Evolutionary conservation across 2,888 invertebrate genomes (phyloP).

Genomic region (Ethmia dodecea): DNA sequence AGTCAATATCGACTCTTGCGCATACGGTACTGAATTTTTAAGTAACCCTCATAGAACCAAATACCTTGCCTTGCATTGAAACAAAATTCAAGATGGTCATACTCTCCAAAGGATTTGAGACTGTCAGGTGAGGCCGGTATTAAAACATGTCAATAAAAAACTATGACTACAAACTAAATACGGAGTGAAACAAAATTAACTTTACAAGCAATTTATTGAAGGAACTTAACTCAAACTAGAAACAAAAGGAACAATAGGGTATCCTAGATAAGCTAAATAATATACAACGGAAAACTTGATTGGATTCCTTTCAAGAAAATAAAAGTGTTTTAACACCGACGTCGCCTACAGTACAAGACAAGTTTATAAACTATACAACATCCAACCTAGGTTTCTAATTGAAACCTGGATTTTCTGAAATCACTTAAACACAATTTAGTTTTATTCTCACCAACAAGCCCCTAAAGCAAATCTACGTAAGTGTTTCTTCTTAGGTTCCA

Average conservation of each 20-base stretch:
- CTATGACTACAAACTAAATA: constrained; percentile 22
- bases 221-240: constrained; percentile 11
- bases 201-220: constrained; percentile 11
- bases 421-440: too few relatives aligned
- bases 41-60: too few relatives aligned
- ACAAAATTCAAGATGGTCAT: neutral
- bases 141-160: constrained; percentile 42
- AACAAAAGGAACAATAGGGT: constrained; percentile 9
- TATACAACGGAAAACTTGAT: constrained; percentile 8
- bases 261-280: constrained; percentile 6
- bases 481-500: too few relatives aligned
- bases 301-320: constrained; percentile 14
- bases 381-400: too few relatives aligned
- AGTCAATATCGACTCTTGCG: too few relatives aligned
- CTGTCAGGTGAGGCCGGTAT: constrained; percentile 64
- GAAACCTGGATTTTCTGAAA: too few relatives aligned
- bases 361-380: too few relatives aligned
- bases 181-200: constrained; percentile 19
- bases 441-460: too few relatives aligned
- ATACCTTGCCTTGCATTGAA: neutral
- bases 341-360: constrained; percentile 43
- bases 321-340: constrained; percentile 65
- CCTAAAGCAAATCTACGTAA: too few relatives aligned
- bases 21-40: too few relatives aligned
- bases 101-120: too few relatives aligned